Percentiles rank a stretch among this genome's conserved stretches.
Evolutionary conservation across 2,888 invertebrate genomes (phyloP).

Genomic region (Bombyx huttoni): DNA sequence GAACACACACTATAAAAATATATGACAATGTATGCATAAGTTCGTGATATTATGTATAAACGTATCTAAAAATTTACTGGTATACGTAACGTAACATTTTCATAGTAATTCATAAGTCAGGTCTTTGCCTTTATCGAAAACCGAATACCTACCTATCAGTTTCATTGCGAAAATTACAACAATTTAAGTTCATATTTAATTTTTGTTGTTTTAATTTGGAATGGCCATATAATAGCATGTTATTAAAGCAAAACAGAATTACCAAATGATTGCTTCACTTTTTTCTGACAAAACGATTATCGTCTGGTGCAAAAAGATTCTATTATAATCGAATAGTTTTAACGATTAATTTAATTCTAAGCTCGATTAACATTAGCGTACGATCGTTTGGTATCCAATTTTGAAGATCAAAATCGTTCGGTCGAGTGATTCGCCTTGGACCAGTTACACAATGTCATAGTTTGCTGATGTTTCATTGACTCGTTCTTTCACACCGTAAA

Average conservation of each 20-base stretch:
- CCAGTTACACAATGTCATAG: conserved; percentile 36
- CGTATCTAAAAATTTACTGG: too few relatives aligned
- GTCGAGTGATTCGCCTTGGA: conserved; percentile 43
- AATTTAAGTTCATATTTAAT: background rate
- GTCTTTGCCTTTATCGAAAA: too few relatives aligned
- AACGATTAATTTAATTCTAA: background rate
- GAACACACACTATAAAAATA: too few relatives aligned
- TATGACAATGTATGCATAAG: too few relatives aligned
- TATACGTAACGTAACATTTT: too few relatives aligned
- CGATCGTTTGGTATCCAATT: conserved; percentile 16
- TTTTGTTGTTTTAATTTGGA: background rate
- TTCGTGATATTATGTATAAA: too few relatives aligned
- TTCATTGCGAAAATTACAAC: too few relatives aligned
- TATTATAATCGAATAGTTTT: background rate
- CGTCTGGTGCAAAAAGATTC: background rate
- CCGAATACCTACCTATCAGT: too few relatives aligned
- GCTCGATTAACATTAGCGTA: background rate
- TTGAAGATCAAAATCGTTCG: conserved; percentile 31
- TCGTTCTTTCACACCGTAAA: background rate
- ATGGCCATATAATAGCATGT: background rate
- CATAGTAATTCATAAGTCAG: too few relatives aligned
- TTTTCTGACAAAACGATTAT: background rate
- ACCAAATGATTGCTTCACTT: background rate
- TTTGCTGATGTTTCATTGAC: background rate
- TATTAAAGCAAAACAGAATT: background rate